These are phyloP conservation scores for Poecile montanus DNA, from an alignment of 2,797 vertebrate genomes.

Conservation along the genomic window DNA sequence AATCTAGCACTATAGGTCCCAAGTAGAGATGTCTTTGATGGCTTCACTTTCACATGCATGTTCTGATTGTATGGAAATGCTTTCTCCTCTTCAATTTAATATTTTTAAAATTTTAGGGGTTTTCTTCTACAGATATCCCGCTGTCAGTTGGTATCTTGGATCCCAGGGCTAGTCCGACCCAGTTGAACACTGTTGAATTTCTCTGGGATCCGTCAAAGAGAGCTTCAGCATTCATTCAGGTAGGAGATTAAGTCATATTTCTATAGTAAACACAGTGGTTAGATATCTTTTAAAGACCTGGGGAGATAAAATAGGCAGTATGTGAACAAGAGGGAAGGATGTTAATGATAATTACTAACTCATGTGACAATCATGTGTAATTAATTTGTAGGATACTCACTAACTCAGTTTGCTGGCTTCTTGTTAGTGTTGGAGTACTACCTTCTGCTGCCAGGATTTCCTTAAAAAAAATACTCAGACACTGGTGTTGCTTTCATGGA, in stretches of 20 bases:
- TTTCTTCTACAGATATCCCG: slow-evolving; percentile 88
- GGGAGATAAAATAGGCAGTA: background rate
- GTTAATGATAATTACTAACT: background rate
- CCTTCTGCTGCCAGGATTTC: background rate
- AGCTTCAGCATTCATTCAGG: slow-evolving; percentile 93
- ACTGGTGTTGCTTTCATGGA: background rate
- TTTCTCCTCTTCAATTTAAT: slow-evolving; percentile 73
- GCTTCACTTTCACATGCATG: slow-evolving; percentile 33
- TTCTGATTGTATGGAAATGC: slow-evolving; percentile 37
- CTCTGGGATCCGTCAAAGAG: slow-evolving; percentile 93
- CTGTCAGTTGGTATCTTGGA: slow-evolving; percentile 92
- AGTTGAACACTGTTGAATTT: slow-evolving; percentile 93
- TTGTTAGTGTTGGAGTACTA: background rate
- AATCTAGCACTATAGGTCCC: background rate
- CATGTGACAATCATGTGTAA: background rate
- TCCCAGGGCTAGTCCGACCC: slow-evolving; percentile 86
- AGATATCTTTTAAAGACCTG: background rate
- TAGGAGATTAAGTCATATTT: slow-evolving; percentile 59
- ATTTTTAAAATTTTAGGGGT: slow-evolving; percentile 78
- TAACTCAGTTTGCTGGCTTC: background rate
- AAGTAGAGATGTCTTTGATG: background rate
- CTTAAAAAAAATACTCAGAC: background rate
- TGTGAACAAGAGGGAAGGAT: background rate
- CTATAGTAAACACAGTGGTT: background rate
- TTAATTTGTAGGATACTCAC: background rate